A percentile compares a stretch with the other conserved stretches of the same genome.
Evolutionary conservation across 2,797 vertebrate species (phyloP).

Genomic region (Alca torda): DNA sequence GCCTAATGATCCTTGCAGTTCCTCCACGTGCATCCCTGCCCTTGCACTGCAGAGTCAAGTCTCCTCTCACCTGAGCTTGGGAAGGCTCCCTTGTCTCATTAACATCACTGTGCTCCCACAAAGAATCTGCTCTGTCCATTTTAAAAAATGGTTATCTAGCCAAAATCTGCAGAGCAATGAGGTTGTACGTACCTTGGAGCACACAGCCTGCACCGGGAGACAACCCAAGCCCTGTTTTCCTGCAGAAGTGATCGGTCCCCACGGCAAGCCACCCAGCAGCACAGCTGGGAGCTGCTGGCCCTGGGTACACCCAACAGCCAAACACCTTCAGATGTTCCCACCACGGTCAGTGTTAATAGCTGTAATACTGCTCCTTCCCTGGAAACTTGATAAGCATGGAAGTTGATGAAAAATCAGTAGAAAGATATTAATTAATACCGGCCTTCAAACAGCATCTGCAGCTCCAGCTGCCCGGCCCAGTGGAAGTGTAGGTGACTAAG

Average conservation of each 20-base stretch:
- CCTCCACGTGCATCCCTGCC: background rate
- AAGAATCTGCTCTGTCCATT: background rate
- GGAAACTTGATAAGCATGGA: background rate
- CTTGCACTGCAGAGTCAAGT: background rate
- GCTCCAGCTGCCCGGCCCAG: fast-evolving
- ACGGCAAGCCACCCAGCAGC: background rate
- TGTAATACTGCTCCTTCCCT: background rate
- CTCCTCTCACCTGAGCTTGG: background rate
- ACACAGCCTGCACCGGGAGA: background rate
- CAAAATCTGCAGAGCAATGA: background rate
- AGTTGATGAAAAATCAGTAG: background rate
- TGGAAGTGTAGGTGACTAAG: background rate
- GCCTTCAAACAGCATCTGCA: background rate
- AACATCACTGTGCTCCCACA: background rate
- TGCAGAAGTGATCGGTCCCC: background rate
- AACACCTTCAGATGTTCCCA: background rate
- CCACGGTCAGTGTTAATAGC: background rate
- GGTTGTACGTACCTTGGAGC: background rate
- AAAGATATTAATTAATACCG: background rate
- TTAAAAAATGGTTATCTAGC: background rate
- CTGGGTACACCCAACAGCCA: background rate
- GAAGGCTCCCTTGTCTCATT: background rate
- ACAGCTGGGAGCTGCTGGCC: background rate
- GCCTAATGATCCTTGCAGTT: background rate
- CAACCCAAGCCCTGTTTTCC: background rate